Evolutionary conservation across 2,113 vertebrate species (phyloP), one percentile per base, ranked within the genome.

Genomic region (Ageneiosus marmoratus): DNA sequence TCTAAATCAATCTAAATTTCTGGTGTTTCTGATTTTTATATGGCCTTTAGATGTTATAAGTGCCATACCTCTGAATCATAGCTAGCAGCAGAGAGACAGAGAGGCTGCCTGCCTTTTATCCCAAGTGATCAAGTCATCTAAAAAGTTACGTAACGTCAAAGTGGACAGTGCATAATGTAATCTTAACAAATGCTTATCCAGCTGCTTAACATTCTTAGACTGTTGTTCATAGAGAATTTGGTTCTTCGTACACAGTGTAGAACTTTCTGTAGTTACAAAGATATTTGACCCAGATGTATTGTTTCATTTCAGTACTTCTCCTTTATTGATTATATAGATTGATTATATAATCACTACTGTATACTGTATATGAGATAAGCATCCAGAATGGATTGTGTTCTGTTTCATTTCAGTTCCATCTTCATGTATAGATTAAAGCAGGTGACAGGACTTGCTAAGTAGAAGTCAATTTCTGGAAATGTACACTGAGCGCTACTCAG

Each of bases 171-270:
- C 44, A 13, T 82, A 75, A 82, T 75, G 70, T 73, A 75, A 62
- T 62, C 27, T 4, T 20, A 63, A 51, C 80, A 82, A 62, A 46
- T 32, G 18, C 55, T 74, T n/a, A 46, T 82, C 70, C 73, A 82
- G 48, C 41, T 75, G 46, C 70, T 82, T 48, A 48, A 82, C 55
- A 82, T 82, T 82, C 80, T 73, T n/a, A 82, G 72, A 82, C 70
- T 62, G 44, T 51, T 73, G 53, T 62, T 81, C 50, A 76, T 76
- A 20, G 2, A 55, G 29, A 76, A 34, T 55, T 34, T 34, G 18
- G 50, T 37, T 53, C 48, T 53, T 75, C n/a, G 22, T 5, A 8
- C 16, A 53, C 18, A 34, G 22, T 11, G 20, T 32, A 53, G 41
- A 34, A 73, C n/a, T 27, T n/a, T 32, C 27, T 53, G 11, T 4